These are phyloP conservation scores for Caenorhabditis panamensis DNA, from an alignment of 2,888 invertebrate genomes.

Conservation along the genomic window DNA sequence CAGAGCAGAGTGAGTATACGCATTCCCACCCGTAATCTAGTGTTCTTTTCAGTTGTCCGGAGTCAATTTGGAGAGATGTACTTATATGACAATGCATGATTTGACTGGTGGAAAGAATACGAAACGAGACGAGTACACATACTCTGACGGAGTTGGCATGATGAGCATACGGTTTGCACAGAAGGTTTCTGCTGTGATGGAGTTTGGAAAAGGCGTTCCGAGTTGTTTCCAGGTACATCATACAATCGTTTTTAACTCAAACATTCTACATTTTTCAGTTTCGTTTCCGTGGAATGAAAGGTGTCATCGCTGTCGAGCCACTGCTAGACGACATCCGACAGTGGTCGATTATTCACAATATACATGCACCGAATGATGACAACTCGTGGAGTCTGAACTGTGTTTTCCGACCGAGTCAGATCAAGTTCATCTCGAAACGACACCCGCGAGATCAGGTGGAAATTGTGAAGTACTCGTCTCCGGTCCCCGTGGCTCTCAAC, in stretches of 20 bases:
- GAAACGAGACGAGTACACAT: conserved; percentile 64
- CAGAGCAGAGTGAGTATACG: conserved; percentile 64
- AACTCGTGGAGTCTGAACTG: conserved; percentile 55
- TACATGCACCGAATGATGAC: conserved; percentile 32
- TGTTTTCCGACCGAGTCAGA: conserved; percentile 64
- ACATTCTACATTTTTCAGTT: conserved; percentile 67
- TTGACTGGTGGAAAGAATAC: conserved; percentile 65
- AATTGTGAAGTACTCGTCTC: conserved; percentile 78
- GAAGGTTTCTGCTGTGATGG: conserved; percentile 67
- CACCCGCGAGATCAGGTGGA: conserved; percentile 68
- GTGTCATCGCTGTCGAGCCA: conserved; percentile 78
- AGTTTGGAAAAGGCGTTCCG: conserved; percentile 70
- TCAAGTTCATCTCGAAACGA: conserved; percentile 65
- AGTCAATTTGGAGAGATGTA: conserved; percentile 51
- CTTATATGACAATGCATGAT: conserved; percentile 61
- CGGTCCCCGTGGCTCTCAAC: conserved; percentile 79
- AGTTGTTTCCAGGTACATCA: conserved; percentile 70
- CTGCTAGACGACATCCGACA: conserved; percentile 69
- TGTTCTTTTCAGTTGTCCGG: conserved; percentile 59
- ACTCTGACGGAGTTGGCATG: conserved; percentile 78
- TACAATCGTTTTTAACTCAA: not conserved
- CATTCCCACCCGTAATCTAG: no score
- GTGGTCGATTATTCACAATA: conserved; percentile 43
- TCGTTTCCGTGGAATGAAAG: conserved; percentile 80
- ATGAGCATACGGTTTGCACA: conserved; percentile 74